These are phyloP conservation scores for Anguilla obscura DNA, from an alignment of 2,797 vertebrate genomes.

Conservation along the genomic window DNA sequence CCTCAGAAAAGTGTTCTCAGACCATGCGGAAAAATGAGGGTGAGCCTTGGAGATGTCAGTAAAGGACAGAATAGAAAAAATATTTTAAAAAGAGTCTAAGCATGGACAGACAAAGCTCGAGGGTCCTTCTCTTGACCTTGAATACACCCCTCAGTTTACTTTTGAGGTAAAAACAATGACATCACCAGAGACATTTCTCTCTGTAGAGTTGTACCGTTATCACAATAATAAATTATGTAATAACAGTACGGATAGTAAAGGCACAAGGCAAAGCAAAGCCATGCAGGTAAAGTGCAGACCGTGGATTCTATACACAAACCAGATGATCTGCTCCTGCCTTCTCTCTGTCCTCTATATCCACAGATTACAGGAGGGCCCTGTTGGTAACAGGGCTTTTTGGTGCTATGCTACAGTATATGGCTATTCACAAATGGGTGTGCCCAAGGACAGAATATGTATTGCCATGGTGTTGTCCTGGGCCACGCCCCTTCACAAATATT, in stretches of 20 bases:
- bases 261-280: not conserved
- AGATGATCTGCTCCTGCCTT: not conserved
- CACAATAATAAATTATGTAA: not conserved
- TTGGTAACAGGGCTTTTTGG: not conserved
- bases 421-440: not conserved
- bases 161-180: not conserved
- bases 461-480: not conserved
- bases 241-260: not conserved
- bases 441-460: not conserved
- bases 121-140: not conserved
- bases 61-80: not conserved
- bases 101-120: not conserved
- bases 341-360: not conserved
- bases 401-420: not conserved
- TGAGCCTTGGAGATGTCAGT: not conserved
- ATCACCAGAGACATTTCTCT: conserved; percentile 18
- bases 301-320: not conserved
- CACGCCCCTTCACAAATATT: not conserved
- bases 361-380: not conserved
- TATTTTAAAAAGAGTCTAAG: not conserved
- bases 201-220: not conserved
- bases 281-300: not conserved
- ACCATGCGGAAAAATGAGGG: not conserved
- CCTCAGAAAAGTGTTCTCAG: not conserved
- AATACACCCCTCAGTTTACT: not conserved